phyloP scores from a whole-genome alignment of 2,797 vertebrate genomes.

The Gouania willdenowi region DNA sequence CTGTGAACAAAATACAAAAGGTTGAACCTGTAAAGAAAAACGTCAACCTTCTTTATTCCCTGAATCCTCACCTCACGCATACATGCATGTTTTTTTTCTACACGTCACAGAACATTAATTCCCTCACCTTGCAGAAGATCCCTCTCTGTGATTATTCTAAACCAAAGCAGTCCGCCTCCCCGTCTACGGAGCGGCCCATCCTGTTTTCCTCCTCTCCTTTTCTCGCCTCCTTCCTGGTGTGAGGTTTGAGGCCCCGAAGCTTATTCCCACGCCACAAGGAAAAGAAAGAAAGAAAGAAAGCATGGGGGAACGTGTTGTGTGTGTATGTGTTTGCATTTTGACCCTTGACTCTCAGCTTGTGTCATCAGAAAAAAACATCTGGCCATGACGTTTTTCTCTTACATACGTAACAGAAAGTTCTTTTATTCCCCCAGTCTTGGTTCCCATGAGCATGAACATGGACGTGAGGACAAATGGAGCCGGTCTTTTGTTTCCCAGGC shows the following conservation, averaged over 20 bases:
- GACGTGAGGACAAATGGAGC: background rate
- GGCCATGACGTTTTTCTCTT: slow-evolving; percentile 27
- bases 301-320: slow-evolving; percentile 34
- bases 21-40: background rate
- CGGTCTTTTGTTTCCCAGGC: slow-evolving; percentile 7
- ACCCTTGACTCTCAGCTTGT: slow-evolving; percentile 39
- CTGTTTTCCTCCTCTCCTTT: slow-evolving; percentile 46
- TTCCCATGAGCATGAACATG: slow-evolving; percentile 35
- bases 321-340: slow-evolving; percentile 12
- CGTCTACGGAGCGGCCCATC: slow-evolving; percentile 12
- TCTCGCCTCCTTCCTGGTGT: slow-evolving; percentile 57
- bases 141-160: background rate
- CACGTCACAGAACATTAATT: too few species aligned
- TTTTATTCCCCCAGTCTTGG: slow-evolving; percentile 14
- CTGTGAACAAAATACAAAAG: slow-evolving; percentile 43
- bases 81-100: background rate
- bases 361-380: slow-evolving; percentile 58
- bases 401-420: slow-evolving; percentile 21
- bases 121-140: background rate
- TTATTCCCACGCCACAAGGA: slow-evolving; percentile 60
- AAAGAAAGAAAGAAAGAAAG: too few species aligned
- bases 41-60: too few species aligned
- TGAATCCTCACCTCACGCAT: background rate
- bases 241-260: slow-evolving; percentile 40
- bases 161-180: background rate